Evolutionary conservation across 2,113 vertebrate species (phyloP).

Genomic region (Danionella cerebrum): DNA sequence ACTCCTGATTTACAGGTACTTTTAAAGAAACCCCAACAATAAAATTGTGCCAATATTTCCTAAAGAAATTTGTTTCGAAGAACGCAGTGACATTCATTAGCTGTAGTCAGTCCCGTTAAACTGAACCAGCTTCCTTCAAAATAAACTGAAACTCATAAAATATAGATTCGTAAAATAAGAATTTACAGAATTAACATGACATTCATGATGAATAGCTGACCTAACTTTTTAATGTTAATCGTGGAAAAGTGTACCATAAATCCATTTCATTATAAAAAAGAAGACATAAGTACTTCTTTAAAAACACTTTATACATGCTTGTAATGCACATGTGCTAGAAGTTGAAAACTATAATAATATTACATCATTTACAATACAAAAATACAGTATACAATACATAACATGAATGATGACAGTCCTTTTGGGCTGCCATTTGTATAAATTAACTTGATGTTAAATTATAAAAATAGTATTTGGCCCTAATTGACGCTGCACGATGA

Average conservation of each 20-base stretch:
- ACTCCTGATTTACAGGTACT: background rate
- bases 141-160: no score
- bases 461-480: conserved; percentile 22
- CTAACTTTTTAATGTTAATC: no score
- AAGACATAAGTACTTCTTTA: conserved; percentile 6
- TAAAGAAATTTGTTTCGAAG: no score
- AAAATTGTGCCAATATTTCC: no score
- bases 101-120: no score
- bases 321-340: conserved; percentile 24
- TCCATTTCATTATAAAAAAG: background rate
- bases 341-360: conserved; percentile 11
- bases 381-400: conserved; percentile 41
- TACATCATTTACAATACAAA: conserved; percentile 34
- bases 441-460: conserved; percentile 42
- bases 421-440: conserved; percentile 37
- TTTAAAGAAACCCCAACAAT: no score
- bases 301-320: conserved; percentile 26
- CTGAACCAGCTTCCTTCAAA: no score
- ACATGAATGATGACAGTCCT: conserved; percentile 42
- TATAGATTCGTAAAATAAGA: no score
- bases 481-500: conserved; percentile 31
- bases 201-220: no score
- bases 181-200: no score
- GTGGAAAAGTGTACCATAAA: no score
- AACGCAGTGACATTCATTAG: no score